These are phyloP conservation scores for Sebastolobus altivelis DNA, from an alignment of 2,797 vertebrate species.

Conservation along the genomic window DNA sequence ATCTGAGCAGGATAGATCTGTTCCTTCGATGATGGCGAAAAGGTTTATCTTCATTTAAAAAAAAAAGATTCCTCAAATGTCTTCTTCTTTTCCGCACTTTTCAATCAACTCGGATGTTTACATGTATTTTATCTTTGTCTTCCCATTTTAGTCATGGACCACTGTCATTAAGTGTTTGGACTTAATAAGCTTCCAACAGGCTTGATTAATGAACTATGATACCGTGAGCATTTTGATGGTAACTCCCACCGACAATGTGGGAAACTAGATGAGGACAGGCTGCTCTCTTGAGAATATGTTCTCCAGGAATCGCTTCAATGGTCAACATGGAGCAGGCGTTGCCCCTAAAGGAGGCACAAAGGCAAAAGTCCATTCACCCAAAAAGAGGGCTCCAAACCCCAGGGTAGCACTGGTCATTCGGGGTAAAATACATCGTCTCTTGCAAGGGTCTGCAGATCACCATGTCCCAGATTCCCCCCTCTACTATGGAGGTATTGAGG, in stretches of 20 bases:
- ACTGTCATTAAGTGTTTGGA: conserved; percentile 44
- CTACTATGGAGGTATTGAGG: conserved; percentile 86
- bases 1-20: background rate
- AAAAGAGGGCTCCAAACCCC: conserved; percentile 88
- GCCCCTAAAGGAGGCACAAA: conserved; percentile 83
- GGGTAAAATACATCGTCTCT: conserved; percentile 92
- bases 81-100: conserved; percentile 11
- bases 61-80: conserved; percentile 36
- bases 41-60: background rate
- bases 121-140: conserved; percentile 52
- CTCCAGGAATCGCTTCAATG: conserved; percentile 89
- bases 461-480: conserved; percentile 81
- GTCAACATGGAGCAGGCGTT: conserved; percentile 84
- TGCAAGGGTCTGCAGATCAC: conserved; percentile 89
- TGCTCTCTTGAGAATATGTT: conserved; percentile 84
- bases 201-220: conserved; percentile 38
- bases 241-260: conserved; percentile 46
- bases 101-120: conserved; percentile 12
- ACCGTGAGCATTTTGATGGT: conserved; percentile 29
- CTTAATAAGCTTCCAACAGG: conserved; percentile 28
- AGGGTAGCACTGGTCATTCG: conserved; percentile 84
- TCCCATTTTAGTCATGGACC: conserved; percentile 66
- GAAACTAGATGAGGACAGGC: conserved; percentile 49
- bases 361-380: conserved; percentile 82
- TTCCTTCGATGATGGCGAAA: background rate